Evolutionary conservation across 2,888 invertebrate genomes (phyloP), one percentile per base, ranked within the genome.

Genomic region (Criorhina ranunculi): DNA sequence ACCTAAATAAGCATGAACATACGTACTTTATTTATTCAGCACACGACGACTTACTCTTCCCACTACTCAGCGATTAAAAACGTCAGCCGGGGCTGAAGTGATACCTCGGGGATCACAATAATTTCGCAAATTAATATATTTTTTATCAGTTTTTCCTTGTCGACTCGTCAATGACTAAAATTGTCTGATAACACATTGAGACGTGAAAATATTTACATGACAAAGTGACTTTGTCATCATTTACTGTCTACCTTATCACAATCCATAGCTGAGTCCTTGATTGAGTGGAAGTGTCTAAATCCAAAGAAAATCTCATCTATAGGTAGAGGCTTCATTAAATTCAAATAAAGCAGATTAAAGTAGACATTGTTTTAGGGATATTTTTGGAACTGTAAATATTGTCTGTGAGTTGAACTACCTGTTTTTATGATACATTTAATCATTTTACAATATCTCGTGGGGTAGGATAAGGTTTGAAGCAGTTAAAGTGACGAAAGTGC

Each of bases 391-490:
- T 9, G 55, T 3, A 33, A 55, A 55, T 55, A 35, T 55, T 55
- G 33, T 5, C 55, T 1, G 8, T 15, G 5, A 15, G 33, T 33
- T 31, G 12, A 24, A 24, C 24, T 24, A 24, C 24, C 24, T 24
- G 24, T 24, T 24, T 24, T 24, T 24, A 24, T 4, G 24, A 4
- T 4, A 24, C 24, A 51, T 55, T 9, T 55, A 55, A 12, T 53
- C 0, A 55, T 29, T 53, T 53, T 53, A 49, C n/a, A 24, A 24
- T 9, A 46, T 51, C 29, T 51, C 51, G 12, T 19, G 46, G 46
- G 46, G 46, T 31, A 29, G 12, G 51, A 51, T 51, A 51, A 51
- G 51, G 29, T 31, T 31, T 51, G 51, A 51, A 31, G 29, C 24
- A 51, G 51, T 51, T 51, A 29, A 19, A 4, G 46, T 46, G 51